These are phyloP conservation scores for Caenorhabditis brenneri DNA, from an alignment of 1,140 invertebrate species.

Conservation along the genomic window DNA sequence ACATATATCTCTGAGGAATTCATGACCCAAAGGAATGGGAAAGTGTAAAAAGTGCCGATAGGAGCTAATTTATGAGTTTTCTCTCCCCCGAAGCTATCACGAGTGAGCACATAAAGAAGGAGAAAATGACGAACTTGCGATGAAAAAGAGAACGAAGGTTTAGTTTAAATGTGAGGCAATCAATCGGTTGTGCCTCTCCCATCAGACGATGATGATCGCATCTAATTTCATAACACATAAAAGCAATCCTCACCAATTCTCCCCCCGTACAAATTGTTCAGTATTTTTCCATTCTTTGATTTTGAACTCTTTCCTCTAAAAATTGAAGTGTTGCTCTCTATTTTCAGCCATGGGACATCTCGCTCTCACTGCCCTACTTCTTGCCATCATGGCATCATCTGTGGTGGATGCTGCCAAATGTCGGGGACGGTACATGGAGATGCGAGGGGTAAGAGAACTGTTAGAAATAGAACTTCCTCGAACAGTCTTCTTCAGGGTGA, in stretches of 20 bases:
- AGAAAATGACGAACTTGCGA: too few species aligned
- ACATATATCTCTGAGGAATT: constrained; percentile 19
- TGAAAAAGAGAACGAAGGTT: constrained; percentile 23
- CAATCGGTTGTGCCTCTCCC: neutral
- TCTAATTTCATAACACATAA: constrained; percentile 42
- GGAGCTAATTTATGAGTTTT: constrained; percentile 35
- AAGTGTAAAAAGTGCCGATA: constrained; percentile 34
- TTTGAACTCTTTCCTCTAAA: neutral
- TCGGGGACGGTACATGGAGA: constrained; percentile 11
- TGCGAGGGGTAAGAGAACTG: neutral
- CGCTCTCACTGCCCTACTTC: neutral
- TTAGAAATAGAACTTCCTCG: too few species aligned
- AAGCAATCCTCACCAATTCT: neutral
- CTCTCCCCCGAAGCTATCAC: neutral
- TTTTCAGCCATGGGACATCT: neutral
- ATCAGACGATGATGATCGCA: neutral
- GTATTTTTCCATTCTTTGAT: neutral
- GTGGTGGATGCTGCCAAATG: neutral
- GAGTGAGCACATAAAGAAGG: neutral
- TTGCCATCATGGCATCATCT: neutral
- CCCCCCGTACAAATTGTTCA: neutral
- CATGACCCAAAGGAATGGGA: neutral
- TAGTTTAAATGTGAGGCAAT: constrained; percentile 27
- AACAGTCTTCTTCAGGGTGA: neutral
- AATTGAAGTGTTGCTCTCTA: too few species aligned